phyloP scores from a whole-genome alignment of 2,888 invertebrate genomes.

The Apocheima hispidaria region DNA sequence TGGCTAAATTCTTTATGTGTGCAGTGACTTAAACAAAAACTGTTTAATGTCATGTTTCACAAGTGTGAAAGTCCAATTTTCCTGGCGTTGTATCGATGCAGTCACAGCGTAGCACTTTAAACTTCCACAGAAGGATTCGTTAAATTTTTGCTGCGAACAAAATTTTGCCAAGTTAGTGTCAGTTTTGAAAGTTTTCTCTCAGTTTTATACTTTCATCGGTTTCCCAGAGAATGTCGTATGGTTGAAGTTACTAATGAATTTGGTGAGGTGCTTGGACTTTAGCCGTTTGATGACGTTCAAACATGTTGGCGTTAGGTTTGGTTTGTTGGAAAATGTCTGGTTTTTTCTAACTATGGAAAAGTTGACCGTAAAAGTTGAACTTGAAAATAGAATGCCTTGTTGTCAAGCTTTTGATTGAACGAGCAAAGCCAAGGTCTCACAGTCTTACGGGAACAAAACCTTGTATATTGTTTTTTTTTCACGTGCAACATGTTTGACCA shows the following conservation, averaged over 20 bases:
- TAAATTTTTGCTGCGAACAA: conserved; percentile 41
- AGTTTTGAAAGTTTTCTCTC: conserved; percentile 30
- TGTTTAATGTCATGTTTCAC: neutral
- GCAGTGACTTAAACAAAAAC: no score
- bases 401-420: no score
- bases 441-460: no score
- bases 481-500: no score
- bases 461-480: no score
- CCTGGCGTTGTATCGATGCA: conserved; percentile 35
- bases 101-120: conserved; percentile 36
- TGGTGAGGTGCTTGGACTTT: conserved; percentile 15
- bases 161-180: conserved; percentile 39
- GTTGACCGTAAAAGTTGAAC: no score
- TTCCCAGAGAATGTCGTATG: conserved; percentile 9
- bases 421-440: no score
- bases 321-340: no score
- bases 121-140: conserved; percentile 31
- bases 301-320: neutral
- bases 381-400: no score
- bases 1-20: neutral
- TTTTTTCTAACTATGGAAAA: no score
- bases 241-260: conserved; percentile 30
- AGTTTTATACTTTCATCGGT: conserved; percentile 34
- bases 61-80: conserved; percentile 19
- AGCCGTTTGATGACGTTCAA: conserved; percentile 4